These are phyloP conservation scores for Gambusia yucatana DNA, from an alignment of 2,797 vertebrate species.

Conservation along the genomic window DNA sequence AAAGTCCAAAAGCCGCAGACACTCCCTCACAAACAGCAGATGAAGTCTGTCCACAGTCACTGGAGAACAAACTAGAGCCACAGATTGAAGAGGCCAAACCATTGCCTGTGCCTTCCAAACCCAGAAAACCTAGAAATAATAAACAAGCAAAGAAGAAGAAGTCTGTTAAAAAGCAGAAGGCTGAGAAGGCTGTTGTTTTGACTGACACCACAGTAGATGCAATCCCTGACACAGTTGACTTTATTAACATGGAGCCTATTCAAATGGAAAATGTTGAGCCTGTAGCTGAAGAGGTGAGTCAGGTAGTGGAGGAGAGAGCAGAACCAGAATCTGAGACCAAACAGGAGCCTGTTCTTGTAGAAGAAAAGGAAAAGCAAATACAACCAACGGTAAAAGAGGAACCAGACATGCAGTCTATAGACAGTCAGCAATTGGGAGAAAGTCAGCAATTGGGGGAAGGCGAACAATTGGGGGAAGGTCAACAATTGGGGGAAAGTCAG, in stretches of 20 bases:
- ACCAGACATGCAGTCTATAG: slow-evolving; percentile 3
- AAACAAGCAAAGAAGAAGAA: slow-evolving; percentile 62
- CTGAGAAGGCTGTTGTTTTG: slow-evolving; percentile 54
- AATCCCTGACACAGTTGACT: slow-evolving; percentile 50
- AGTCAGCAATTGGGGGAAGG: not conserved
- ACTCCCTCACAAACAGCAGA: slow-evolving; percentile 36
- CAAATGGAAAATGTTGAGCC: slow-evolving; percentile 46
- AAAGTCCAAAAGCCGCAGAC: slow-evolving; percentile 35
- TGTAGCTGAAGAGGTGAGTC: slow-evolving; percentile 38
- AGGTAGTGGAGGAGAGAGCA: slow-evolving; percentile 39
- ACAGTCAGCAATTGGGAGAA: not conserved
- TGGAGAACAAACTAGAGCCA: slow-evolving; percentile 58
- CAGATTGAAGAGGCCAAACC: slow-evolving; percentile 63
- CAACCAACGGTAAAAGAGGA: slow-evolving; percentile 4
- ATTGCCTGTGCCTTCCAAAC: slow-evolving; percentile 69
- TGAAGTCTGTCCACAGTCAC: slow-evolving; percentile 44
- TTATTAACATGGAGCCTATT: slow-evolving; percentile 37
- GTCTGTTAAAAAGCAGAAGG: slow-evolving; percentile 64
- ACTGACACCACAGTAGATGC: slow-evolving; percentile 52
- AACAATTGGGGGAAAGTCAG: too few relatives aligned
- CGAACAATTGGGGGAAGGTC: not conserved
- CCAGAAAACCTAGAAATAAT: slow-evolving; percentile 66
- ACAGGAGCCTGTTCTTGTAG: slow-evolving; percentile 33
- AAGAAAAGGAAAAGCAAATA: not conserved
- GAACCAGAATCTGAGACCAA: slow-evolving; percentile 40